phyloP scores from a whole-genome alignment of 2,888 invertebrate species.

The Drosophila kokeensis region DNA sequence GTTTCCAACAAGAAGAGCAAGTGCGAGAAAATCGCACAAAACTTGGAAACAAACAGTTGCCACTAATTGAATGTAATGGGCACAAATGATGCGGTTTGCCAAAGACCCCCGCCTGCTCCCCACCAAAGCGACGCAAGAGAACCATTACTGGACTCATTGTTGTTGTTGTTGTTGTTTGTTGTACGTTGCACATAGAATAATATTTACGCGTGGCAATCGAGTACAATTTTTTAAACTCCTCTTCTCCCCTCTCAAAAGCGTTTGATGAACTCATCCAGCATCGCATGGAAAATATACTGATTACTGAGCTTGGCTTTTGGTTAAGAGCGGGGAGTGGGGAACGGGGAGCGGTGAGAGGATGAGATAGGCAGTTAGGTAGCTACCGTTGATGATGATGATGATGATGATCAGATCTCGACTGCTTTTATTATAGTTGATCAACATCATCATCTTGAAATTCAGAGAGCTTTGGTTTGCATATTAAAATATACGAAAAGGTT shows the following conservation, averaged over 20 bases:
- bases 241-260: conserved; percentile 49
- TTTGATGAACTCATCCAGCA: conserved; percentile 65
- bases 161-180: not conserved
- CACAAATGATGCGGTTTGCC: conserved; percentile 69
- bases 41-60: conserved; percentile 61
- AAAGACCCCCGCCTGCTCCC: too few species aligned
- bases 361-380: conserved; percentile 41
- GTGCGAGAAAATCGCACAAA: conserved; percentile 63
- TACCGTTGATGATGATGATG: conserved; percentile 61
- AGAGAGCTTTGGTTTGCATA: conserved; percentile 69
- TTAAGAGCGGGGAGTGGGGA: not conserved
- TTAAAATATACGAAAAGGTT: conserved; percentile 78
- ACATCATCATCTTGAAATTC: conserved; percentile 34
- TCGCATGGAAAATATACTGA: conserved; percentile 33
- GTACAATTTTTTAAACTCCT: conserved; percentile 63
- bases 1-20: conserved; percentile 29
- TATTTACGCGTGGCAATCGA: conserved; percentile 48
- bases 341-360: conserved; percentile 13
- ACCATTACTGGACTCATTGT: not conserved
- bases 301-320: conserved; percentile 13
- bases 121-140: not conserved
- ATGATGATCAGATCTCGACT: conserved; percentile 43
- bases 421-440: conserved; percentile 51
- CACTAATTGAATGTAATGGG: conserved; percentile 78
- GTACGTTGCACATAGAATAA: conserved; percentile 29